Conservation (phyloP, 2,888 invertebrate species). For the Aphodius sticticus region DNA sequence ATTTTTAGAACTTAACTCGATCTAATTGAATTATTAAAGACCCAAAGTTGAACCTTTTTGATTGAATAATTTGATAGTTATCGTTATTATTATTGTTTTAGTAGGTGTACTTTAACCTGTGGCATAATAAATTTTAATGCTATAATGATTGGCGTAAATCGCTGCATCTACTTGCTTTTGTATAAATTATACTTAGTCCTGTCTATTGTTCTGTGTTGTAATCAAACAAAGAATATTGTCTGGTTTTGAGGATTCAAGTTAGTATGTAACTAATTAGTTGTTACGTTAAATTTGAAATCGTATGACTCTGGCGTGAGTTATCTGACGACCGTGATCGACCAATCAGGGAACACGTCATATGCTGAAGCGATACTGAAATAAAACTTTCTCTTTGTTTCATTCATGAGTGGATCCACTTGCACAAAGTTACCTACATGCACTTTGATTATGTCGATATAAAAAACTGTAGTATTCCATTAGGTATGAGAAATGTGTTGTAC, state of each 20-base stretch:
- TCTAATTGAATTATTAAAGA: slow-evolving; percentile 5
- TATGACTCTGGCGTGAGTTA: slow-evolving; percentile 10
- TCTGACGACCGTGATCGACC: slow-evolving; percentile 23
- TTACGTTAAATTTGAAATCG: slow-evolving; percentile 7
- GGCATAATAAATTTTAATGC: not conserved
- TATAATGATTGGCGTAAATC: not conserved
- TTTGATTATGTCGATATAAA: not conserved
- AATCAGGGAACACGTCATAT: not conserved
- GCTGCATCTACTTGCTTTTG: not conserved
- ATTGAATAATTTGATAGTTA: slow-evolving; percentile 20
- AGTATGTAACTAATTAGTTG: slow-evolving; percentile 8
- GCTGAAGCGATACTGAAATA: slow-evolving; percentile 12
- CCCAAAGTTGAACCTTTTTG: slow-evolving; percentile 5
- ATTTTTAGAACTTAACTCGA: slow-evolving; percentile 15
- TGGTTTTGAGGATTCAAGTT: not conserved
- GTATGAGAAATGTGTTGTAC: not conserved
- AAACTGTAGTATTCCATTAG: not conserved
- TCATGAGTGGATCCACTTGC: not conserved
- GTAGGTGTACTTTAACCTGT: slow-evolving; percentile 19
- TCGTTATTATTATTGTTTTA: not conserved
- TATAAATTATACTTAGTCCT: not conserved
- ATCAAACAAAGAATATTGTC: not conserved
- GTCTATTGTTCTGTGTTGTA: not conserved
- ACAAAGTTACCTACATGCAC: not conserved
- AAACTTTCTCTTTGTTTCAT: slow-evolving; percentile 25